phyloP scores from a whole-genome alignment of 2,797 vertebrate genomes.

The Ibycter americanus region DNA sequence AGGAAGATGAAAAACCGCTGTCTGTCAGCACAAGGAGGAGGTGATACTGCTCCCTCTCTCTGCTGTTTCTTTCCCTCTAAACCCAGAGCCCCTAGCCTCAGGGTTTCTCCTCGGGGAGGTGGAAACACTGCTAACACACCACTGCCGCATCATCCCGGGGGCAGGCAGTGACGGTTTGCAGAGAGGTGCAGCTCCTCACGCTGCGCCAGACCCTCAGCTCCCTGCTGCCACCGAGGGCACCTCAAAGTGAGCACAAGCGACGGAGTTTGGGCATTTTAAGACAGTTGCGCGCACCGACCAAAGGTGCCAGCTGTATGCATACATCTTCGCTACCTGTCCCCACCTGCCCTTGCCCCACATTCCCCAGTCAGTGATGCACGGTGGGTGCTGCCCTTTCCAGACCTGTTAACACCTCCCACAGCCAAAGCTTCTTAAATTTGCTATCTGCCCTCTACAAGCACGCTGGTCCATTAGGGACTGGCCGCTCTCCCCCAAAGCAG shows the following conservation, averaged over 20 bases:
- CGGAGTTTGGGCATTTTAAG: neutral
- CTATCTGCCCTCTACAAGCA: neutral
- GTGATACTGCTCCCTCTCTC: neutral
- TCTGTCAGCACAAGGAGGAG: neutral
- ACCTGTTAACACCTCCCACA: neutral
- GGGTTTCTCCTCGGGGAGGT: neutral
- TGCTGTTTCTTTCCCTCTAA: neutral
- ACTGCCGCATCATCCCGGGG: neutral
- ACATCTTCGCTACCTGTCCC: neutral
- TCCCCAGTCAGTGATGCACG: fast-evolving
- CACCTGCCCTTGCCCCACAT: neutral
- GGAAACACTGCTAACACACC: neutral
- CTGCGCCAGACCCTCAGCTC: neutral
- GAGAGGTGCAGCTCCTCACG: fast-evolving
- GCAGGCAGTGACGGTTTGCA: neutral
- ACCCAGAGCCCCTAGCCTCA: neutral
- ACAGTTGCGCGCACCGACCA: fast-evolving
- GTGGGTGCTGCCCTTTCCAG: neutral
- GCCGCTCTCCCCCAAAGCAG: neutral
- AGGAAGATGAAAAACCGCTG: neutral
- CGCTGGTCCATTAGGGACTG: fast-evolving
- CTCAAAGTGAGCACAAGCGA: neutral
- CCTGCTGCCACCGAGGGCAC: fast-evolving
- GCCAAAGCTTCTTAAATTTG: neutral
- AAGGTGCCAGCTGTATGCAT: fast-evolving